These are phyloP conservation scores for Cyprinodon diabolis DNA, from an alignment of 2,797 vertebrate genomes.

Conservation along the genomic window DNA sequence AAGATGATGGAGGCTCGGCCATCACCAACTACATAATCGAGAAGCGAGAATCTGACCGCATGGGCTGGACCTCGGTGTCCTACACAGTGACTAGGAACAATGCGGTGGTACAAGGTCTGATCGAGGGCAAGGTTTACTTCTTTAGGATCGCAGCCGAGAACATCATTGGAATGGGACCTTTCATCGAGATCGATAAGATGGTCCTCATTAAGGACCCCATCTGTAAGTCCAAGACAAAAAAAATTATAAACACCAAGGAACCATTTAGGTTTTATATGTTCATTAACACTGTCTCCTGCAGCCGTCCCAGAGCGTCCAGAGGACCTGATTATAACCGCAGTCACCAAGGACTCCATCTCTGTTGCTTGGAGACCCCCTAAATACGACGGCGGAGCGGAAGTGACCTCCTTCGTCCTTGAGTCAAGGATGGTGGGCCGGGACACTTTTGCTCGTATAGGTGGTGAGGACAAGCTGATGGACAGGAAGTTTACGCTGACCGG, in stretches of 20 bases:
- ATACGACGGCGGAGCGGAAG: constrained; percentile 93
- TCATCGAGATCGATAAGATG: constrained; percentile 87
- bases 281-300: constrained; percentile 49
- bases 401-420: constrained; percentile 92
- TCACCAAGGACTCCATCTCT: constrained; percentile 90
- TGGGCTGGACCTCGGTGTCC: constrained; percentile 95
- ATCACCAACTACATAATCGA: constrained; percentile 97
- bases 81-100: constrained; percentile 96
- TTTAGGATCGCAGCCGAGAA: constrained; percentile 98
- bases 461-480: constrained; percentile 89
- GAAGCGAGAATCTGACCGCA: constrained; percentile 94
- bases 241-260: neutral
- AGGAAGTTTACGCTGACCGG: constrained; percentile 88
- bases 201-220: constrained; percentile 93
- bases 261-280: neutral
- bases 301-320: constrained; percentile 97
- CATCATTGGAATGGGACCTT: constrained; percentile 97
- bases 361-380: constrained; percentile 95
- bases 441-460: constrained; percentile 85
- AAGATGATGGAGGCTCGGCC: constrained; percentile 95
- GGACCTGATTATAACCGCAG: constrained; percentile 89
- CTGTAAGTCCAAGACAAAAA: constrained; percentile 80
- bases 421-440: constrained; percentile 93
- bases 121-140: constrained; percentile 92
- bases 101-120: constrained; percentile 92